Evolutionary conservation across 2,888 invertebrate species (phyloP), one percentile per base, ranked within the genome.

Genomic region (Papilio demoleus): DNA sequence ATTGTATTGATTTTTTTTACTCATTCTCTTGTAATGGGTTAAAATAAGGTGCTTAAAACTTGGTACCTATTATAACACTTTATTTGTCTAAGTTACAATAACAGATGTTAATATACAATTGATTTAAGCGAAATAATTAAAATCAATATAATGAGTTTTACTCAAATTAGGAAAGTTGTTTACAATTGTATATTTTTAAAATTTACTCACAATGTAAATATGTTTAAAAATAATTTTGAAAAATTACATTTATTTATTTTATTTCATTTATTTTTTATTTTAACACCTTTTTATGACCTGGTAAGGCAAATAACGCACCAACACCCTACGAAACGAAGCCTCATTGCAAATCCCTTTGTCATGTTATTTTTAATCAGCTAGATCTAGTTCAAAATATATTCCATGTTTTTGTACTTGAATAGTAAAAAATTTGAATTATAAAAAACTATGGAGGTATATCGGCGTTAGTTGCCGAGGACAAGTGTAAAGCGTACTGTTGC

Each of bases 181-280:
- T 80, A 78, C 78, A 77, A 77, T 80, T 79, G 76, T 82, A 74
- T 80, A 81, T 72, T 78, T 79, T 73, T 73, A 76, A 80, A 42
- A 82, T 77, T 82, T 87, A 89, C 87, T 88, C 86, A 84, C 83
- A 80, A 82, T 92, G 92, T 92, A 92, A 92, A 92, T 92, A 91
- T 88, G 87, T 88, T 87, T 83, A 86, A 85, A n/a, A 83, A 86
- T 85, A 82, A 82, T 85, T 84, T 85, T 79, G 76, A 83, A 85
- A 85, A 84, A 84, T 92, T 92, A 92, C 88, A 92, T 88, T 89
- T 88, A 88, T 91, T 92, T 90, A 90, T 89, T 90, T 91, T 86
- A 88, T 88, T 88, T 90, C 77, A 79, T 77, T 81, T 80, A 82
- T 83, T 4, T 80, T 81, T 83, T 77, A 80, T 78, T 74, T 69